phyloP scores from a whole-genome alignment of 2,888 invertebrate species.

The Archaeoteleia sp. region DNA sequence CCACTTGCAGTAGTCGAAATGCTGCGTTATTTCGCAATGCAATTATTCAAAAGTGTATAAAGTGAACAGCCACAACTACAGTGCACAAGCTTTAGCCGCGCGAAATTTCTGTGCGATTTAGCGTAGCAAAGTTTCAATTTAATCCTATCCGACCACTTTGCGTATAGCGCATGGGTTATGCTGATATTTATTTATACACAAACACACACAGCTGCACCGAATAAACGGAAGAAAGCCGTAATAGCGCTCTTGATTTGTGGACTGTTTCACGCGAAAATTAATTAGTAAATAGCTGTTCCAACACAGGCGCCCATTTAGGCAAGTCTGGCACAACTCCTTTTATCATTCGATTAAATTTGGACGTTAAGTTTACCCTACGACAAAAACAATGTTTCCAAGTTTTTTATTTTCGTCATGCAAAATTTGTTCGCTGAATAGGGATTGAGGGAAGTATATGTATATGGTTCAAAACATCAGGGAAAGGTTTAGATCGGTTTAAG shows the following conservation, averaged over 20 bases:
- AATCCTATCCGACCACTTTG: conserved; percentile 48
- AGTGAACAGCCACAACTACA: conserved; percentile 34
- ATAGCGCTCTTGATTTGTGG: conserved; percentile 47
- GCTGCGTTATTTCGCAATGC: conserved; percentile 34
- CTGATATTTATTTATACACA: conserved; percentile 49
- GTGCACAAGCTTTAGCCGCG: conserved; percentile 26
- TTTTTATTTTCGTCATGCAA: no score
- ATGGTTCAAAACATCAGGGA: no score
- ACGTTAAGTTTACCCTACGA: no score
- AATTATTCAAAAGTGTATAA: conserved; percentile 50
- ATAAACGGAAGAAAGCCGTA: conserved; percentile 49
- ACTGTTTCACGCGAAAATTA: conserved; percentile 40
- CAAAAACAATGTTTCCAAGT: no score
- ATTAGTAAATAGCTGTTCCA: conserved; percentile 45
- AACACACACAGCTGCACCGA: conserved; percentile 2
- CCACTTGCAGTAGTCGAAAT: conserved; percentile 15
- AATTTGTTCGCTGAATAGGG: no score
- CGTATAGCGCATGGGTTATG: conserved; percentile 29
- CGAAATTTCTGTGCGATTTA: conserved; percentile 50
- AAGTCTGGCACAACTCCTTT: conserved; percentile 15
- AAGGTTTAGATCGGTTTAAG: no score
- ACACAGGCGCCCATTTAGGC: conserved; percentile 13
- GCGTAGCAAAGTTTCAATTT: conserved; percentile 50
- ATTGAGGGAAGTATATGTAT: no score
- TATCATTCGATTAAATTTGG: conserved; percentile 16